A percentile compares a stretch with the other conserved stretches of the same genome.
Conservation (phyloP, 1,140 invertebrate species). For the Bombus terrestris region DNA sequence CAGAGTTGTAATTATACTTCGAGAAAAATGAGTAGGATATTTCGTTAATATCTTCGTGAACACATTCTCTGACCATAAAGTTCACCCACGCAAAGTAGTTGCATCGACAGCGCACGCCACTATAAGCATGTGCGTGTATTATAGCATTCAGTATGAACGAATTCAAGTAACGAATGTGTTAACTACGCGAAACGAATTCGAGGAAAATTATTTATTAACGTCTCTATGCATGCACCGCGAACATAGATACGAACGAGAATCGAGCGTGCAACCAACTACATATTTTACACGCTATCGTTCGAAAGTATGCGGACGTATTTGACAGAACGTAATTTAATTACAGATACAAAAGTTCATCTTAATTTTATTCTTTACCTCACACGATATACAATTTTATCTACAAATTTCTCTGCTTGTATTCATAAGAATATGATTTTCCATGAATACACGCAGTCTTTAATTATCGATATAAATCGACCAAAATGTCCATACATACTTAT, state of each 20-base stretch:
- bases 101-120: background rate
- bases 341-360: background rate
- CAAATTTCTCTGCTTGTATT: background rate
- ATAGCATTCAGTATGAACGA: background rate
- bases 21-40: no score
- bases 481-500: background rate
- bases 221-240: background rate
- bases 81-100: background rate
- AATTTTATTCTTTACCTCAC: background rate
- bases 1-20: no score
- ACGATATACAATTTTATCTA: background rate
- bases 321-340: no score
- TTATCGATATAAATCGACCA: background rate
- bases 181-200: background rate
- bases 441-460: background rate
- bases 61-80: no score
- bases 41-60: no score
- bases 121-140: background rate
- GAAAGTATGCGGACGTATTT: background rate
- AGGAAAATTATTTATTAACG: slow-evolving; percentile 7
- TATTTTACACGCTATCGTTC: background rate
- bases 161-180: background rate
- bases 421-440: background rate
- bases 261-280: background rate
- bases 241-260: background rate